Conservation (phyloP, 64 coral and sea anemone species). For the Hydrozoanthus tunicans region DNA sequence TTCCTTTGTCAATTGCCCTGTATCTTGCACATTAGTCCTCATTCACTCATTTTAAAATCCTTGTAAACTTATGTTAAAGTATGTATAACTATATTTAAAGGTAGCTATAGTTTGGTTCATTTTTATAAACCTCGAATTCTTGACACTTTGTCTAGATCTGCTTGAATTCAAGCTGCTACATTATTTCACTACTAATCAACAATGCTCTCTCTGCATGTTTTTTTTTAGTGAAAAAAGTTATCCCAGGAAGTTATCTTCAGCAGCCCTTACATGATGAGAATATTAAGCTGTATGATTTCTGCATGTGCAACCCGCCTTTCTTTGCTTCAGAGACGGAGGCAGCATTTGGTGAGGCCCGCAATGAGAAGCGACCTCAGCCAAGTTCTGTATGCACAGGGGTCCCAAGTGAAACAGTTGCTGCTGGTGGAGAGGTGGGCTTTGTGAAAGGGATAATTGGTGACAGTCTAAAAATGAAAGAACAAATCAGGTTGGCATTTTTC, state of each 20-base stretch:
- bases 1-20: too few species aligned
- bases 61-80: too few species aligned
- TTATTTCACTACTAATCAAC: too few species aligned
- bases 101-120: too few species aligned
- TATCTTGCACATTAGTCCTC: too few species aligned
- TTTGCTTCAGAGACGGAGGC: slow-evolving; percentile 82
- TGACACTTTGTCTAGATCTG: too few species aligned
- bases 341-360: slow-evolving; percentile 60
- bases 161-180: too few species aligned
- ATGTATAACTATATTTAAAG: too few species aligned
- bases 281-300: slow-evolving; percentile 67
- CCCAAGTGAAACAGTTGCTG: slow-evolving; percentile 82
- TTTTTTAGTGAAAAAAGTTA: slow-evolving; percentile 76
- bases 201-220: neutral
- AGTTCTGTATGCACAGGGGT: slow-evolving; percentile 84
- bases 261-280: slow-evolving; percentile 63
- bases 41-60: too few species aligned
- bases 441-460: slow-evolving; percentile 91
- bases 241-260: slow-evolving; percentile 54
- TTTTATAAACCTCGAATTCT: too few species aligned
- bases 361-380: slow-evolving; percentile 75
- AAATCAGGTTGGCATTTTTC: slow-evolving; percentile 64
- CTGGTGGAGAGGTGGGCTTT: slow-evolving; percentile 94
- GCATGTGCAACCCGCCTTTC: slow-evolving; percentile 99
- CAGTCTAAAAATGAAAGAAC: slow-evolving; percentile 74